Evolutionary conservation across 2,888 invertebrate species (phyloP).

Genomic region (Pammene fasciana): DNA sequence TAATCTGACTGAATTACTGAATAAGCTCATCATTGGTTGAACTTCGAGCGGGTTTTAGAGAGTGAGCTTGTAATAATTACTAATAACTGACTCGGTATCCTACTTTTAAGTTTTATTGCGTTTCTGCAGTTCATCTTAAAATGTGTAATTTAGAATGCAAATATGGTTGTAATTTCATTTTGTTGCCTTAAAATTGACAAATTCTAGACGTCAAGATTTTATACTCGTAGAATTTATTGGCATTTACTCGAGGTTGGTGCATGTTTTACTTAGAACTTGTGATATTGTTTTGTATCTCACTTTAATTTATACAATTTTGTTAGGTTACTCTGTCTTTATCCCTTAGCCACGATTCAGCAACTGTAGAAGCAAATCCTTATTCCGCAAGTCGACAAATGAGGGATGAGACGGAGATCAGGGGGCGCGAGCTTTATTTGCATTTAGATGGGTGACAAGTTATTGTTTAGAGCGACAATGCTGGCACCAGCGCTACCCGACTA

Average conservation of each 20-base stretch:
- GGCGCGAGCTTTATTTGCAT: constrained; percentile 71
- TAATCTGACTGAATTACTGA: constrained; percentile 11
- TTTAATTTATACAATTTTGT: constrained; percentile 3
- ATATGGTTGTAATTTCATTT: no score
- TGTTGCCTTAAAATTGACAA: no score
- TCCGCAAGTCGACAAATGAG: constrained; percentile 68
- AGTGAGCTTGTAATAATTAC: background rate
- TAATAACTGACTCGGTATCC: background rate
- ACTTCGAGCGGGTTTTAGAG: constrained; percentile 8
- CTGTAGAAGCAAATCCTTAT: constrained; percentile 48
- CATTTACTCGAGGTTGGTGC: no score
- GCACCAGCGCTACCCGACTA: constrained; percentile 52
- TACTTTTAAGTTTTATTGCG: no score
- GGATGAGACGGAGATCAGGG: constrained; percentile 72
- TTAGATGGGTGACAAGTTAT: constrained; percentile 76
- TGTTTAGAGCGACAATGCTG: constrained; percentile 52
- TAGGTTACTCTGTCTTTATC: background rate
- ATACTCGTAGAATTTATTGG: no score
- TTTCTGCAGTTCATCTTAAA: background rate
- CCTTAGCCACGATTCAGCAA: constrained; percentile 19
- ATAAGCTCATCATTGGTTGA: constrained; percentile 25
- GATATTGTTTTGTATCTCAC: background rate
- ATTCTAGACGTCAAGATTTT: no score
- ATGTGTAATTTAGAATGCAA: no score
- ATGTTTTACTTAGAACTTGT: no score